These are phyloP conservation scores for Trichosurus vulpecula DNA, from an alignment of 2,797 vertebrate species.

Conservation along the genomic window DNA sequence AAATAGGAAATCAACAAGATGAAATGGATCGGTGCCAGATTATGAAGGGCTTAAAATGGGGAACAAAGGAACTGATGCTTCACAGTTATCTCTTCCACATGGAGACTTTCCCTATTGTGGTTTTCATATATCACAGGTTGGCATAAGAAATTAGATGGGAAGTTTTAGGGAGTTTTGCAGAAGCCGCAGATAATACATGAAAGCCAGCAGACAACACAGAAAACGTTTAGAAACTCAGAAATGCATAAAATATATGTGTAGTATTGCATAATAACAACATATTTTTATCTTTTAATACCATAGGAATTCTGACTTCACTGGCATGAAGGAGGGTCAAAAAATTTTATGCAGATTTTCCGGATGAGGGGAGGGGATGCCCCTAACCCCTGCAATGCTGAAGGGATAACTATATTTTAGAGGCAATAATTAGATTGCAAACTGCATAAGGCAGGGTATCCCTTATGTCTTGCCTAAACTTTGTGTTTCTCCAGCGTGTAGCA, in stretches of 20 bases:
- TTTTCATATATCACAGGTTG: too few relatives aligned
- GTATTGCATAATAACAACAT: neutral
- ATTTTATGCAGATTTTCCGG: neutral
- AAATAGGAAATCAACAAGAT: neutral
- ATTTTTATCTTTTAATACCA: neutral
- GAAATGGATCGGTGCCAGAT: neutral
- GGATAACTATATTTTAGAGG: neutral
- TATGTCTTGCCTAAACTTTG: neutral
- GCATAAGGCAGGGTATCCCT: neutral
- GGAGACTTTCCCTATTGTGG: too few relatives aligned
- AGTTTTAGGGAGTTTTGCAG: too few relatives aligned
- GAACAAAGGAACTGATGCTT: neutral
- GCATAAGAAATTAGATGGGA: too few relatives aligned
- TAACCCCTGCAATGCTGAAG: neutral
- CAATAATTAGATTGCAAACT: neutral
- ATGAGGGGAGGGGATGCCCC: neutral
- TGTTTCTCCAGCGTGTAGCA: neutral
- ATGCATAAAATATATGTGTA: too few relatives aligned
- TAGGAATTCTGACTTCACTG: neutral
- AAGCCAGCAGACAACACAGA: too few relatives aligned
- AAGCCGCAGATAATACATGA: too few relatives aligned
- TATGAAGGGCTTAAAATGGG: neutral
- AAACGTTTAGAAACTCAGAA: too few relatives aligned
- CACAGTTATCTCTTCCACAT: neutral
- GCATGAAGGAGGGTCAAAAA: neutral